A percentile compares a stretch with the other conserved stretches of the same genome.
Evolutionary conservation across 1,140 invertebrate genomes (phyloP).

Genomic region (Phthorimaea operculella): DNA sequence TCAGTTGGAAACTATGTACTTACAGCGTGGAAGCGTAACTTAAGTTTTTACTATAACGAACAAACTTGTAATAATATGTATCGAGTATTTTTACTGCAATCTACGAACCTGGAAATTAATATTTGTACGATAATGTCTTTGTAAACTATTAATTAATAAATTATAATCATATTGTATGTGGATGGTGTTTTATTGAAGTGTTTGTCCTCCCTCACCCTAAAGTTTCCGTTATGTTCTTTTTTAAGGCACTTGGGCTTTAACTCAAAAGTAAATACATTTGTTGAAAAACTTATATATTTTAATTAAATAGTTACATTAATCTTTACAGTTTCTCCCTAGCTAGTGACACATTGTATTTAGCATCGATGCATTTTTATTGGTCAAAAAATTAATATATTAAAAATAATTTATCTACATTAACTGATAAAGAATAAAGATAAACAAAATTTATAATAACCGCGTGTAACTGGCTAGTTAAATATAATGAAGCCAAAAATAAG

Average conservation of each 20-base stretch:
- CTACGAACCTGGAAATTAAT: conserved; percentile 44
- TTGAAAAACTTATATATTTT: conserved; percentile 66
- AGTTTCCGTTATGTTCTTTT: too few species aligned
- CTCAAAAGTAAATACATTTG: conserved; percentile 9
- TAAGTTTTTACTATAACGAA: conserved; percentile 25
- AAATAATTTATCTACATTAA: conserved; percentile 64
- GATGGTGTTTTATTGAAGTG: conserved; percentile 35
- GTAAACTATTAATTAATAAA: conserved; percentile 67
- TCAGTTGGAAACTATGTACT: conserved; percentile 18
- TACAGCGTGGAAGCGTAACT: conserved; percentile 17
- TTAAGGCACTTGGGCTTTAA: neutral
- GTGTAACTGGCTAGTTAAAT: conserved; percentile 37
- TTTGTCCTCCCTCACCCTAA: too few species aligned
- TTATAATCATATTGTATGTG: conserved; percentile 63
- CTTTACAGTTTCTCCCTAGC: conserved; percentile 64
- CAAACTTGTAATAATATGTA: conserved; percentile 41
- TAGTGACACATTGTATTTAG: conserved; percentile 54
- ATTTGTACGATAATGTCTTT: conserved; percentile 62
- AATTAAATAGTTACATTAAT: conserved; percentile 67
- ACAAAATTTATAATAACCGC: conserved; percentile 32
- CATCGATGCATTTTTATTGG: conserved; percentile 62
- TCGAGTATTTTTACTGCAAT: conserved; percentile 34
- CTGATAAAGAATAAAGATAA: conserved; percentile 39
- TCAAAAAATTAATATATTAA: conserved; percentile 60
- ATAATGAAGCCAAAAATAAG: neutral